Conservation (phyloP, 2,797 vertebrate genomes). For the Stomatorhinus walkeri region DNA sequence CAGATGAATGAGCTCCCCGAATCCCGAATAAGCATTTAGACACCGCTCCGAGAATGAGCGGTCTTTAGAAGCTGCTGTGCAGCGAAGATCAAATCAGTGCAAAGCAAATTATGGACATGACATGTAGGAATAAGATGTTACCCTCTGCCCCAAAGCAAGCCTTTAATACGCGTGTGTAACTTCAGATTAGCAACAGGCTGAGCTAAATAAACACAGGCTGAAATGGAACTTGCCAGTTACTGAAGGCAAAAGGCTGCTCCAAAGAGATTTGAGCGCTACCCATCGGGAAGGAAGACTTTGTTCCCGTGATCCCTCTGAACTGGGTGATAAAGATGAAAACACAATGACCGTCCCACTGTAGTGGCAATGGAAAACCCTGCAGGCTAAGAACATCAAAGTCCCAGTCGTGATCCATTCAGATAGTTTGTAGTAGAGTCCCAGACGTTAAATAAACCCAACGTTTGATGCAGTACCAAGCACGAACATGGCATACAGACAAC, state of each 20-base stretch:
- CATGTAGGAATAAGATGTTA: neutral
- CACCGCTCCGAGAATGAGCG: slow-evolving; percentile 26
- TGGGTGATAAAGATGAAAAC: neutral
- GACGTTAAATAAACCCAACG: neutral
- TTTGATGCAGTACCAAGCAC: neutral
- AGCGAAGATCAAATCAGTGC: slow-evolving; percentile 33
- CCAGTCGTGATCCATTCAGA: neutral
- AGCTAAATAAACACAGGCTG: neutral
- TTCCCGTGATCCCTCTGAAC: neutral
- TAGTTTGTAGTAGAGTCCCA: neutral
- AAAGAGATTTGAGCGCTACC: neutral
- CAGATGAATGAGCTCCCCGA: neutral
- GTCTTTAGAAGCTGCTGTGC: slow-evolving; percentile 17
- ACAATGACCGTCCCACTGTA: neutral
- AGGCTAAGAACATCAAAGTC: neutral
- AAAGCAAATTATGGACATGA: slow-evolving; percentile 14
- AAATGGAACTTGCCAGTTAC: neutral
- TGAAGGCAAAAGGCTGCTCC: neutral
- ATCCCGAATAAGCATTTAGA: neutral
- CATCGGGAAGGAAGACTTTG: neutral
- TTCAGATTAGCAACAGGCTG: neutral
- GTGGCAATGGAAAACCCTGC: neutral
- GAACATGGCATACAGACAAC: neutral
- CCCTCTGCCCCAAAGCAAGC: slow-evolving; percentile 26
- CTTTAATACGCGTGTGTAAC: neutral